phyloP scores from a whole-genome alignment of 64 coral and sea anemone genomes.

The Stylophora pistillata region DNA sequence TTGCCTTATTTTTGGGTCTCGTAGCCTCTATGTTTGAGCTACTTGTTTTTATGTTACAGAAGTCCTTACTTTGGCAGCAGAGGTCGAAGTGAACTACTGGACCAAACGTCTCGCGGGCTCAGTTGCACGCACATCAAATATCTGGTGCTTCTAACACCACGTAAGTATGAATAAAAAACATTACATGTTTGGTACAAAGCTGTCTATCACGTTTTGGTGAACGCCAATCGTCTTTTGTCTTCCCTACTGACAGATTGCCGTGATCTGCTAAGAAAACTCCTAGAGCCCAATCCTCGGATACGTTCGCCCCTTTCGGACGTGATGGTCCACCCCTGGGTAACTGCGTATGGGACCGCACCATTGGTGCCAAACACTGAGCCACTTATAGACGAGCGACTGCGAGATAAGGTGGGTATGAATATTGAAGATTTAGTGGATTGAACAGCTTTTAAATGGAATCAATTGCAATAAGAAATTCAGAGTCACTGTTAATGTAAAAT shows the following conservation, averaged over 20 bases:
- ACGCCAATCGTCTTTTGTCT: neutral
- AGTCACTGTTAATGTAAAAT: too few species aligned
- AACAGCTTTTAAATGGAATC: neutral
- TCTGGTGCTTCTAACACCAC: conserved; percentile 56
- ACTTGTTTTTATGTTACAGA: conserved; percentile 27
- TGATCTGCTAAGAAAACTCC: conserved; percentile 71
- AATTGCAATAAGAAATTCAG: neutral
- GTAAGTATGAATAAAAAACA: neutral
- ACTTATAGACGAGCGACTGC: conserved; percentile 51
- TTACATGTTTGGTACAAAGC: neutral
- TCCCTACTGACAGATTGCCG: conserved; percentile 57
- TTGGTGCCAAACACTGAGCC: conserved; percentile 59
- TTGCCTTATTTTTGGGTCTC: neutral
- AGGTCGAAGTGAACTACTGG: conserved; percentile 75
- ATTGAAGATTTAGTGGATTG: neutral
- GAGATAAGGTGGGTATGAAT: conserved; percentile 50
- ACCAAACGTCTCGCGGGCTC: conserved; percentile 77
- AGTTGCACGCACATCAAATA: conserved; percentile 64
- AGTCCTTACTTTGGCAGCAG: conserved; percentile 62
- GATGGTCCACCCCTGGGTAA: conserved; percentile 90
- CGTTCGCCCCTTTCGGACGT: conserved; percentile 57
- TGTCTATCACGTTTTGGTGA: too few species aligned
- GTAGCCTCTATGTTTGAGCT: neutral
- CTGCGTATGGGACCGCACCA: conserved; percentile 50
- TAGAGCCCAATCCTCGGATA: conserved; percentile 72